These are phyloP conservation scores for Mylabris sibirica DNA, from an alignment of 2,888 invertebrate species.

Conservation along the genomic window DNA sequence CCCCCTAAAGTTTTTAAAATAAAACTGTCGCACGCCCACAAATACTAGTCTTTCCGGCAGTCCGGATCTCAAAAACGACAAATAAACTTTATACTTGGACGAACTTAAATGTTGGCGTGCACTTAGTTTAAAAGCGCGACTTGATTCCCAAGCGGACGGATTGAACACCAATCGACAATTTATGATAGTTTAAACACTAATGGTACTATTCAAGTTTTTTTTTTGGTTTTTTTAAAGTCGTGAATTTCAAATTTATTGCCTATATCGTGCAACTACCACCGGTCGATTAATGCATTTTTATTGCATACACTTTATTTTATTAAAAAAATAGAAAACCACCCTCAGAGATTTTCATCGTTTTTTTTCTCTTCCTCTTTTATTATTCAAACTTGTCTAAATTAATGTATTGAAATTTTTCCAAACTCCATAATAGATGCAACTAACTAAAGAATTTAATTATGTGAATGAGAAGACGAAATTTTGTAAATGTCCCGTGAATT, in stretches of 20 bases:
- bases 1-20: slow-evolving; percentile 53
- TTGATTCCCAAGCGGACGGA: slow-evolving; percentile 52
- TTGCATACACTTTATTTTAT: slow-evolving; percentile 54
- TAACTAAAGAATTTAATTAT: slow-evolving; percentile 31
- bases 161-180: slow-evolving; percentile 59
- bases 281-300: slow-evolving; percentile 54
- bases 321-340: slow-evolving; percentile 37
- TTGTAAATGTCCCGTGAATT: slow-evolving; percentile 33
- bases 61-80: slow-evolving; percentile 54
- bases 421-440: slow-evolving; percentile 17
- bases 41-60: slow-evolving; percentile 52
- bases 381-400: slow-evolving; percentile 10
- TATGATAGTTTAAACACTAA: slow-evolving; percentile 59
- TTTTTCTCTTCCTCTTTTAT: slow-evolving; percentile 7
- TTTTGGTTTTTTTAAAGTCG: slow-evolving; percentile 53
- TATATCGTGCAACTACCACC: slow-evolving; percentile 41
- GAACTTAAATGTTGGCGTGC: slow-evolving; percentile 56
- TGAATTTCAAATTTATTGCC: slow-evolving; percentile 54
- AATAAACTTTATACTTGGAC: slow-evolving; percentile 60
- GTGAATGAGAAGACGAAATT: slow-evolving; percentile 26
- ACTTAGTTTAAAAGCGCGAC: slow-evolving; percentile 57
- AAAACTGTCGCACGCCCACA: slow-evolving; percentile 60
- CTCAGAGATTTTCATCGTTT: not conserved
- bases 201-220: slow-evolving; percentile 51
- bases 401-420: slow-evolving; percentile 3